Percentiles rank a stretch among this genome's conserved stretches.
Evolutionary conservation across 2,113 vertebrate species (phyloP).

Genomic region (Poeciliopsis turrubarensis): DNA sequence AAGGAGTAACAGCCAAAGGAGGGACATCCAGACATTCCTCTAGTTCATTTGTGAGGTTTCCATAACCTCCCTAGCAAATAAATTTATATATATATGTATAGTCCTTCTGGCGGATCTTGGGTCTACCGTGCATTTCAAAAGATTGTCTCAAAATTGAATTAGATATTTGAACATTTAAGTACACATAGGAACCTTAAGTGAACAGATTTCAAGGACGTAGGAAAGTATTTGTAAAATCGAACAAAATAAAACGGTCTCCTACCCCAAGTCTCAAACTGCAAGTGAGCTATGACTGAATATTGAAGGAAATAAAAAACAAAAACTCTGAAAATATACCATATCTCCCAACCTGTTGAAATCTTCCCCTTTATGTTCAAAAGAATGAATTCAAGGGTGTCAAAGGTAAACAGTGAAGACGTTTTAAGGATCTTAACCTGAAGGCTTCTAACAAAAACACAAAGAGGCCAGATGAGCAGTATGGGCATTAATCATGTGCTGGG

Average conservation of each 20-base stretch:
- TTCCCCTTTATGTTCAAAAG: background rate
- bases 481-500: conserved; percentile 4
- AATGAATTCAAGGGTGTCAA: background rate
- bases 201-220: background rate
- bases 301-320: background rate
- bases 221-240: background rate
- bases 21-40: background rate
- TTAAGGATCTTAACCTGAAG: background rate
- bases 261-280: background rate
- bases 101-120: background rate
- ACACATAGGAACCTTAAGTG: background rate
- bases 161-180: background rate
- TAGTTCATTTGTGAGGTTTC: background rate
- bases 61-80: background rate
- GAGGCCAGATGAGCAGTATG: background rate
- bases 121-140: background rate
- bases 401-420: background rate
- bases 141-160: background rate
- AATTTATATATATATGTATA: background rate
- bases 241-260: background rate
- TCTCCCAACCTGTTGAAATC: background rate
- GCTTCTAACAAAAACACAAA: background rate
- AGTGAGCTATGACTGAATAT: background rate
- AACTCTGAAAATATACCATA: background rate
- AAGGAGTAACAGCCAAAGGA: background rate